A percentile compares a stretch with the other conserved stretches of the same genome.
phyloP scores from a whole-genome alignment of 37 sponge, comb jelly and placozoan genomes.

The Cliona cf. orientalis region DNA sequence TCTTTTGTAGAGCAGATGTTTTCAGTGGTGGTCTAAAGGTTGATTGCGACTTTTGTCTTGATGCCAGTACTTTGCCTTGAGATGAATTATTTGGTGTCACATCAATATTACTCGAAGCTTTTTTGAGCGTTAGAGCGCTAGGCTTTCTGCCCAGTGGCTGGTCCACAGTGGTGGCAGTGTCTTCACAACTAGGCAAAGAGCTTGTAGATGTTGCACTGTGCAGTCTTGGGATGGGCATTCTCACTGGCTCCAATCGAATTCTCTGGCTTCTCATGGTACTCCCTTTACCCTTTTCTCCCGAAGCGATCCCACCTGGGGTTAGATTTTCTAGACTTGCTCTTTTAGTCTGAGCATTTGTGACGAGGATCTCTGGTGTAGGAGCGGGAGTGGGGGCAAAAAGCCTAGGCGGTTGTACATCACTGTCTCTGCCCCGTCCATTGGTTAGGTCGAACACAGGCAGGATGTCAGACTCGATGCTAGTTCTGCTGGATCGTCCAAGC shows the following conservation, averaged over 20 bases:
- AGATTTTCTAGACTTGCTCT: background rate
- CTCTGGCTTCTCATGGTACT: background rate
- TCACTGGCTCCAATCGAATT: background rate
- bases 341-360: background rate
- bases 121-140: background rate
- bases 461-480: background rate
- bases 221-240: conserved; percentile 2
- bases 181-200: background rate
- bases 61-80: background rate
- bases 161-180: too few relatives aligned
- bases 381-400: conserved; percentile 7
- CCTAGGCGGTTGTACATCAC: background rate
- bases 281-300: background rate
- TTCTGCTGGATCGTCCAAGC: background rate
- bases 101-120: conserved; percentile 15
- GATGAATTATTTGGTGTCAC: background rate
- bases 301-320: background rate
- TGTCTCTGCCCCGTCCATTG: background rate
- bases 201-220: background rate
- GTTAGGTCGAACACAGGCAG: background rate
- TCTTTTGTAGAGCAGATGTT: too few relatives aligned
- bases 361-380: background rate
- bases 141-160: background rate
- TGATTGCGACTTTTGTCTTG: background rate
- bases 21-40: too few relatives aligned